Conservation (phyloP, 2,888 invertebrate species). For the Poecilobothrus nobilitatus region DNA sequence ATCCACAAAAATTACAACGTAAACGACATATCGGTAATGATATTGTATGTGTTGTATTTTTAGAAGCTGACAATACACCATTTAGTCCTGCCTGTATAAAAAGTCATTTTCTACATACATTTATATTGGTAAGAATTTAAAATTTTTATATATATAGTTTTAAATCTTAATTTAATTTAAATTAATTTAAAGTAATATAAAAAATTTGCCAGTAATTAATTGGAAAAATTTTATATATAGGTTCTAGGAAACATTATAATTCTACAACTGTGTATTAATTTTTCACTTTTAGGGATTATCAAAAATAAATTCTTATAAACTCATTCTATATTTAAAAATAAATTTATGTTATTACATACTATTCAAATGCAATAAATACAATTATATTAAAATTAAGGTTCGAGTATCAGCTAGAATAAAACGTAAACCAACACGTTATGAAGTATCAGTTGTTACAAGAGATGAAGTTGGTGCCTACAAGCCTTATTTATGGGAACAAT, state of each 20-base stretch:
- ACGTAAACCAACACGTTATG: constrained; percentile 77
- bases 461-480: constrained; percentile 94
- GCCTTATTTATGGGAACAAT: constrained; percentile 92
- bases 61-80: constrained; percentile 85
- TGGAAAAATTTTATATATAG: background rate
- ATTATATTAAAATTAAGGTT: constrained; percentile 46
- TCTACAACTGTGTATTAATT: no score
- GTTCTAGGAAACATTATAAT: background rate
- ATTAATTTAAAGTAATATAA: background rate
- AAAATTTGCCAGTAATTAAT: background rate
- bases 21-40: constrained; percentile 92
- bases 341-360: no score
- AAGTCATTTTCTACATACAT: constrained; percentile 89
- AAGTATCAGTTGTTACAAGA: constrained; percentile 85
- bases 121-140: constrained; percentile 58
- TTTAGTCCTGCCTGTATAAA: constrained; percentile 92
- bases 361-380: no score
- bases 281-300: no score
- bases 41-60: constrained; percentile 88
- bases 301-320: no score
- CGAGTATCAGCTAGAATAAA: constrained; percentile 81
- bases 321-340: no score
- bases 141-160: no score
- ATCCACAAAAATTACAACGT: constrained; percentile 85
- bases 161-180: background rate